Evolutionary conservation across 2,113 vertebrate species (phyloP).

Genomic region (Siniperca chuatsi): DNA sequence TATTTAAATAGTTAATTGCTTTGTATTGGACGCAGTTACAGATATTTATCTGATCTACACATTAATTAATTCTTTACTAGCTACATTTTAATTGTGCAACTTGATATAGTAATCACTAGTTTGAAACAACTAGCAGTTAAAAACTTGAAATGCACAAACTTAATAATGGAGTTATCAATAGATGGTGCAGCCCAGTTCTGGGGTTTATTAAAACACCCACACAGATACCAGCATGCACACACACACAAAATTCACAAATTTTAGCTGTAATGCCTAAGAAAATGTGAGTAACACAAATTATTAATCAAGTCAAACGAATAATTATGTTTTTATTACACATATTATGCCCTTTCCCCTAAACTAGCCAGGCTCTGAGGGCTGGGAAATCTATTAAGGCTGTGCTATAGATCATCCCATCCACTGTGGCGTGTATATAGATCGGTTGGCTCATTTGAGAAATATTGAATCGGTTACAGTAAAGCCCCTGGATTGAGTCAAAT

Average conservation of each 20-base stretch:
- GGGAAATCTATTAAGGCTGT: conserved; percentile 84
- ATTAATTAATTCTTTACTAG: background rate
- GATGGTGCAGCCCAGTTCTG: background rate
- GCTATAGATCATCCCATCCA: conserved; percentile 86
- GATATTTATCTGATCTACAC: background rate
- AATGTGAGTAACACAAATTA: conserved; percentile 79
- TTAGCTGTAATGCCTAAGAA: conserved; percentile 26
- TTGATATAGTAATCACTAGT: background rate
- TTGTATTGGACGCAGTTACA: background rate
- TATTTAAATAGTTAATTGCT: background rate
- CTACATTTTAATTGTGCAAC: background rate
- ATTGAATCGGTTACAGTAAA: conserved; percentile 90
- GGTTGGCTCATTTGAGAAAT: conserved; percentile 84
- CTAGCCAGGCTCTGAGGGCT: conserved; percentile 78
- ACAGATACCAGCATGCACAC: conserved; percentile 1
- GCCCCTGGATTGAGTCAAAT: conserved; percentile 85
- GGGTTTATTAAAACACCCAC: conserved; percentile 6
- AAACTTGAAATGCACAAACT: background rate
- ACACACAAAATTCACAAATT: conserved; percentile 31
- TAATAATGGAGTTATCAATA: background rate
- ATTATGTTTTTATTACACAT: conserved; percentile 86
- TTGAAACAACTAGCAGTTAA: background rate
- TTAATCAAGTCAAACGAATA: conserved; percentile 83
- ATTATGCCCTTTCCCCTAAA: conserved; percentile 81
- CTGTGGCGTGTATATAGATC: conserved; percentile 74